Conservation (phyloP, 92 coral and sea anemone genomes). For the Parazoanthus darwini region DNA sequence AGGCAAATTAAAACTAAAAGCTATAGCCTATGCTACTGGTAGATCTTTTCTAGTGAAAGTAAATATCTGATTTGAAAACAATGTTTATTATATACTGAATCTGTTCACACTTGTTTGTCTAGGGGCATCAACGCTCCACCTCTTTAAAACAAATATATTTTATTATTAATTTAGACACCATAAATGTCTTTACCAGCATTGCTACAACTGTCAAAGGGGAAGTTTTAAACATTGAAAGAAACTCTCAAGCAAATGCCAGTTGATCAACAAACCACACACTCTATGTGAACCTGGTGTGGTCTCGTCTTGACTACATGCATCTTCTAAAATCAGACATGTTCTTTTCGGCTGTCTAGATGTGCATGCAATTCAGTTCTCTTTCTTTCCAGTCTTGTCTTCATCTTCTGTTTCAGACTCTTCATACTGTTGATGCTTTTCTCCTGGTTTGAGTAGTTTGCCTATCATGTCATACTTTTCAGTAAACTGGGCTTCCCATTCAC, state of each 20-base stretch:
- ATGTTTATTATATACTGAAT: background rate
- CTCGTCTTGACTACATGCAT: background rate
- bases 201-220: background rate
- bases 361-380: slow-evolving; percentile 40
- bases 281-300: background rate
- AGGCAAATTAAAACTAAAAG: background rate
- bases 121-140: background rate
- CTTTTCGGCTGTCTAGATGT: background rate
- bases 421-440: slow-evolving; percentile 91
- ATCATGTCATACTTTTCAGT: slow-evolving; percentile 92
- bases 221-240: background rate
- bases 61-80: too few species aligned
- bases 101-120: background rate
- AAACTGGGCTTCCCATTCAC: slow-evolving; percentile 98
- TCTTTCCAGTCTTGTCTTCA: slow-evolving; percentile 80
- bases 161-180: background rate
- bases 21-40: background rate
- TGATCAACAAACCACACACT: background rate
- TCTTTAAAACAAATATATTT: background rate
- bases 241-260: background rate
- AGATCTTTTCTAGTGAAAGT: background rate
- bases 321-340: background rate
- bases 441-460: slow-evolving; percentile 89
- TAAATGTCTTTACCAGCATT: background rate
- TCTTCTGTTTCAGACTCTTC: slow-evolving; percentile 98